Conservation (phyloP, 2,888 invertebrate genomes). For the Eretmocerus hayati region DNA sequence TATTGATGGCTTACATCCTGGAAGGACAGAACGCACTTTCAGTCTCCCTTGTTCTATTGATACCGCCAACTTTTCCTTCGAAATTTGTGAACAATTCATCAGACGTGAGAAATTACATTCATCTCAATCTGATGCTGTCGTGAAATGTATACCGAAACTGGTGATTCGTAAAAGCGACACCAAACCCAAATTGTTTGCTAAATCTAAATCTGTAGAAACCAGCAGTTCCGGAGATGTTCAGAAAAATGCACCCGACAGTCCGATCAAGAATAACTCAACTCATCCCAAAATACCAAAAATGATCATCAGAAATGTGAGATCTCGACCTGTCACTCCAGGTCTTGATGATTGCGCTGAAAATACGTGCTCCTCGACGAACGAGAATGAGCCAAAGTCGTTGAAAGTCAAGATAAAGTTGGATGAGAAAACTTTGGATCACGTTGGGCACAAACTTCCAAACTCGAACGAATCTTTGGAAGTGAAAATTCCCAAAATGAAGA, state of each 20-base stretch:
- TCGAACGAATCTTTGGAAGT: conserved; percentile 12
- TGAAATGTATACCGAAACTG: conserved; percentile 33
- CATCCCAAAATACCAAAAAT: conserved; percentile 44
- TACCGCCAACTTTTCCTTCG: conserved; percentile 14
- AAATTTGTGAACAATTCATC: conserved; percentile 16
- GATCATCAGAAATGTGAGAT: conserved; percentile 40
- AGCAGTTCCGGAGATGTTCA: conserved; percentile 4
- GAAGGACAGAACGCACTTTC: no score
- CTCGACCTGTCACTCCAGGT: conserved; percentile 40
- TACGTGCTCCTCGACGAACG: conserved; percentile 19
- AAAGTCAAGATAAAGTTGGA: conserved; percentile 34
- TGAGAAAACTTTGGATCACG: conserved; percentile 22
- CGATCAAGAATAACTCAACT: conserved; percentile 10
- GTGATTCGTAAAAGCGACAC: conserved; percentile 35
- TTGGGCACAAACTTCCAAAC: conserved; percentile 1
- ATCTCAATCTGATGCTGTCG: not conserved
- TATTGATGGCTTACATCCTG: no score
- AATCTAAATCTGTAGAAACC: conserved; percentile 18
- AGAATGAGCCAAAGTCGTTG: conserved; percentile 22
- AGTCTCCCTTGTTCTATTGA: conserved; percentile 15
- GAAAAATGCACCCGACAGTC: conserved; percentile 4
- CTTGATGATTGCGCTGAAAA: conserved; percentile 28
- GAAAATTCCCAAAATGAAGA: conserved; percentile 37
- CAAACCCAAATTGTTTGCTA: conserved; percentile 25
- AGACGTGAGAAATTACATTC: conserved; percentile 14